These are phyloP conservation scores for Zosterops borbonicus DNA, from an alignment of 2,113 vertebrate species.

Conservation along the genomic window DNA sequence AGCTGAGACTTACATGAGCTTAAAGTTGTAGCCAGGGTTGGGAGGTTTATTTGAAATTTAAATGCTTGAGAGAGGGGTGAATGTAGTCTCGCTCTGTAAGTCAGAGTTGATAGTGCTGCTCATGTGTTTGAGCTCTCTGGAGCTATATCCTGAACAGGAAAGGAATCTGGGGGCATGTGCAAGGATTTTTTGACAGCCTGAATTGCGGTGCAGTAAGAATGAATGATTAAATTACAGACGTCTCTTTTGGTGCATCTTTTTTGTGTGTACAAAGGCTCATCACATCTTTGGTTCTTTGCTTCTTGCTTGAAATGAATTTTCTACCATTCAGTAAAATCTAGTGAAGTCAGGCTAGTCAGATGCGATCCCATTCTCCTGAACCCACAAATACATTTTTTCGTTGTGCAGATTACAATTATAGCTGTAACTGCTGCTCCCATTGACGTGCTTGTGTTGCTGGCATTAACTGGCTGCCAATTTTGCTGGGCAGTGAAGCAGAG, in stretches of 20 bases:
- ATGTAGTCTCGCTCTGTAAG: neutral
- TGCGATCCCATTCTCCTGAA: neutral
- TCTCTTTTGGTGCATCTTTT: neutral
- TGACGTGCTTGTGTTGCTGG: neutral
- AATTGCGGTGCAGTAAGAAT: neutral
- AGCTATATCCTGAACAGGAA: neutral
- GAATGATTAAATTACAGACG: neutral
- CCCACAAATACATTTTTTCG: neutral
- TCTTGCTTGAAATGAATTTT: constrained; percentile 4
- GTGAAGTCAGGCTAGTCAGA: neutral
- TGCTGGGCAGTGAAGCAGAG: constrained; percentile 33
- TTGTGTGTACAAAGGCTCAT: constrained; percentile 15
- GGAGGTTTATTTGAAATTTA: neutral
- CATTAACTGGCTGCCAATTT: constrained; percentile 15
- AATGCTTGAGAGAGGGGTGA: neutral
- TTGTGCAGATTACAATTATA: neutral
- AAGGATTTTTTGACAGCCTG: neutral
- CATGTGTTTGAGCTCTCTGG: neutral
- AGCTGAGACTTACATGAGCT: neutral
- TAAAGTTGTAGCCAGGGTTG: neutral
- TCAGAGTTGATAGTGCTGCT: neutral
- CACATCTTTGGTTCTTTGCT: neutral
- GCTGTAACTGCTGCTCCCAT: neutral
- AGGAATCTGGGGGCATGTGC: neutral
- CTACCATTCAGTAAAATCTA: neutral